Percentiles rank a stretch among this genome's conserved stretches.
Evolutionary conservation across 2,797 vertebrate species (phyloP).

Genomic region (Sebastes iracundus): DNA sequence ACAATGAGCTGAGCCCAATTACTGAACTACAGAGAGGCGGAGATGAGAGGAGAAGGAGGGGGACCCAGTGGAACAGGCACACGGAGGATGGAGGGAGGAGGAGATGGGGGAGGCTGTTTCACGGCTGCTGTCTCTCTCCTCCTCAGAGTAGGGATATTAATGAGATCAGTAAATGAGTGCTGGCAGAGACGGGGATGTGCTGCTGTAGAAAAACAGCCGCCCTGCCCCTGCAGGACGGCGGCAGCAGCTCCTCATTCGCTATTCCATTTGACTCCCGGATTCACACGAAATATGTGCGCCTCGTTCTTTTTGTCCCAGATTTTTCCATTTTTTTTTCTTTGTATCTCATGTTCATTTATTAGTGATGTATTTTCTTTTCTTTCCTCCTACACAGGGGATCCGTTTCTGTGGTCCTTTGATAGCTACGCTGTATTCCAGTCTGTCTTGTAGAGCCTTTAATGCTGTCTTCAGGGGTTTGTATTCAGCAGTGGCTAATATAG

Average conservation of each 20-base stretch:
- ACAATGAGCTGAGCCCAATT: slow-evolving; percentile 87
- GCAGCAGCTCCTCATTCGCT: slow-evolving; percentile 80
- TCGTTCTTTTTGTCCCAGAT: slow-evolving; percentile 79
- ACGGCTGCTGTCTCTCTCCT: slow-evolving; percentile 75
- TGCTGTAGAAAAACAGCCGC: slow-evolving; percentile 76
- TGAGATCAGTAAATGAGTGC: slow-evolving; percentile 88
- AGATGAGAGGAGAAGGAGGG: slow-evolving; percentile 66
- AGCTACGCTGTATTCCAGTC: slow-evolving; percentile 58
- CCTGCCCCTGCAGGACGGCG: slow-evolving; percentile 77
- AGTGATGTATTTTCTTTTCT: slow-evolving; percentile 78
- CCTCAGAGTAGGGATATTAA: slow-evolving; percentile 81
- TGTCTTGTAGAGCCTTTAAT: slow-evolving; percentile 73
- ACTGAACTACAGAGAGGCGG: slow-evolving; percentile 77
- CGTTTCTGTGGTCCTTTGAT: slow-evolving; percentile 74
- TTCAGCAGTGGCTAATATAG: slow-evolving; percentile 57
- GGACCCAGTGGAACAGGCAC: slow-evolving; percentile 71
- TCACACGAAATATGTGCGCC: slow-evolving; percentile 67
- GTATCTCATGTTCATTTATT: slow-evolving; percentile 82
- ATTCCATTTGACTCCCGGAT: slow-evolving; percentile 89
- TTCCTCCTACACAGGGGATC: slow-evolving; percentile 64
- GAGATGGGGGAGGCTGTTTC: slow-evolving; percentile 57
- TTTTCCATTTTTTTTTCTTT: slow-evolving; percentile 58
- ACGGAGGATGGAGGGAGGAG: slow-evolving; percentile 59
- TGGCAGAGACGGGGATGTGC: slow-evolving; percentile 83
- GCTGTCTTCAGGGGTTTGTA: slow-evolving; percentile 68